Base-by-base conservation (phyloP, 2,797 vertebrate genomes). In the Platyrinchus mystaceus region DNA sequence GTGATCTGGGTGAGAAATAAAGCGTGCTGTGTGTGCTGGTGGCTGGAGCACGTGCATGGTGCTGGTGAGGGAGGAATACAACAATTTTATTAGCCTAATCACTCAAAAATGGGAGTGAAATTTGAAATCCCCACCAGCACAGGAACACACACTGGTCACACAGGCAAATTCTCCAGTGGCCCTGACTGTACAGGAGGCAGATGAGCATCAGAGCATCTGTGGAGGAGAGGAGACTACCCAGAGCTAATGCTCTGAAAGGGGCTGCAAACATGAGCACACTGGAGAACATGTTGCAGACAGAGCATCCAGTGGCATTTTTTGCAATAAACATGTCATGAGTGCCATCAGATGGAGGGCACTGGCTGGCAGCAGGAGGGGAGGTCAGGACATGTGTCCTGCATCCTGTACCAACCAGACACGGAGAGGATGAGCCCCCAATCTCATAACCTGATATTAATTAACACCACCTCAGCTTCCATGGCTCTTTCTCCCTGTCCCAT, bases 101-200 rank as follows among this genome's bases (percentile, higher is more conserved):
- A 23, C 28, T 32, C 28, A 14, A 30, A 58, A 36, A 8, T 18
- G 56, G 12, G 50, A 30, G 50, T 30, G 49, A 52, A 52, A 30
- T 52, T 24, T 19, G 36, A 37, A 37, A 59, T 37, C 36, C 34
- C 24, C 56, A 26, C 24, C 4, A 17, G 56, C 56, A 59, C n/a
- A 69, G 52, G 46, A 95, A 21, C 59, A 46, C 0, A 0, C 19
- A 75, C 49, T 47, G 4, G 9, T 66, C 3, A 0, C 41, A 34
- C 66, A 58, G 53, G 86, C 27, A 52, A 0, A 0, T 71, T 82
- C 71, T 70, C 59, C 23, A 23, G 75, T 2, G 44, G 87, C 32
- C 1, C 27, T 0, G 4, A 13, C 3, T 21, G 37, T 22, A 28
- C 2, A 2, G 39, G 59, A n/a, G 3, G 73, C 62, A 84, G 85